Percentiles rank a stretch among this genome's conserved stretches.
These are phyloP conservation scores for Picus viridis DNA, from an alignment of 2,797 vertebrate genomes.

Conservation along the genomic window DNA sequence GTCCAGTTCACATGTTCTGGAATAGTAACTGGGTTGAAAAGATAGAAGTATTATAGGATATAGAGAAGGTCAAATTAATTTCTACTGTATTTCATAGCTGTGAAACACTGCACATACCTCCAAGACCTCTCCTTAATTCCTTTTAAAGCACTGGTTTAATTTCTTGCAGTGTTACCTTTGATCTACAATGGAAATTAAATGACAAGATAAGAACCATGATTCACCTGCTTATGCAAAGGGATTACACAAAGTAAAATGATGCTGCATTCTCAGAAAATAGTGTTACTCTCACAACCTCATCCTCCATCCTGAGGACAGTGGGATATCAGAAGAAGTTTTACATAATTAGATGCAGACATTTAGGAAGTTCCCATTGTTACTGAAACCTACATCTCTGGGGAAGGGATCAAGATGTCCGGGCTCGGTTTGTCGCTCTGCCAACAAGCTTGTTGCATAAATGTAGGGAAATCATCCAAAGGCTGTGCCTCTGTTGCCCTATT, in stretches of 20 bases:
- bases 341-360: background rate
- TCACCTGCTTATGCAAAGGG: background rate
- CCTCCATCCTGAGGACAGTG: background rate
- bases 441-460: background rate
- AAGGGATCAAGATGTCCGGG: background rate
- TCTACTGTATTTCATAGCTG: background rate
- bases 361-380: background rate
- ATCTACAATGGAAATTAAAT: background rate
- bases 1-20: background rate
- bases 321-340: background rate
- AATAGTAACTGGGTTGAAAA: background rate
- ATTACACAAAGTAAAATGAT: background rate
- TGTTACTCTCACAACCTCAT: background rate
- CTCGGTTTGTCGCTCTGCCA: background rate
- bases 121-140: background rate
- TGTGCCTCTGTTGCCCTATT: background rate
- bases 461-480: background rate
- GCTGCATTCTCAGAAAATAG: background rate
- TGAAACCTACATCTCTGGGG: background rate
- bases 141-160: background rate
- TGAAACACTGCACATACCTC: background rate
- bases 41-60: background rate
- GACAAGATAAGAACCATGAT: background rate
- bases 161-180: background rate
- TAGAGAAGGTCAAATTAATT: background rate